Percentiles rank a stretch among this genome's conserved stretches.
Evolutionary conservation across 2,888 invertebrate genomes (phyloP).

Genomic region (Melanotus villosus): DNA sequence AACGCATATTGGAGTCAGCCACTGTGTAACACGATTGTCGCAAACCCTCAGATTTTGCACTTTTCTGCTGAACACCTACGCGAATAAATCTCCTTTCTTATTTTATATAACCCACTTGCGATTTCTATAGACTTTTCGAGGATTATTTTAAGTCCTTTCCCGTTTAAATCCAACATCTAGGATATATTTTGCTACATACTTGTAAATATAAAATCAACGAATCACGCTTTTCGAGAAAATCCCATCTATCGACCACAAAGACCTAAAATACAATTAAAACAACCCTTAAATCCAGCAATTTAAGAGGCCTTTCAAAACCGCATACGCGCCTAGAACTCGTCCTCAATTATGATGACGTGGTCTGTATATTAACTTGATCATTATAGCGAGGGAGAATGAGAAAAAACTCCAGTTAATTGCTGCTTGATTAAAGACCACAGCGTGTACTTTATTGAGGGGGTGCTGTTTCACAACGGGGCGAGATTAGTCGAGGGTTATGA

Average conservation of each 20-base stretch:
- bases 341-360: constrained; percentile 58
- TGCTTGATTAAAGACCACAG: constrained; percentile 68
- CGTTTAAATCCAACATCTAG: constrained; percentile 28
- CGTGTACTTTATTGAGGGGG: constrained; percentile 58
- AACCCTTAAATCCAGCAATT: constrained; percentile 40
- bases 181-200: constrained; percentile 16
- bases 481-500: constrained; percentile 53
- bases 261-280: constrained; percentile 37
- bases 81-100: constrained; percentile 54
- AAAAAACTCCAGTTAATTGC: constrained; percentile 66
- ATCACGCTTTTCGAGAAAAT: neutral
- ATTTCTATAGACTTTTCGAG: constrained; percentile 41
- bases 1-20: constrained; percentile 56
- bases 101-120: constrained; percentile 50
- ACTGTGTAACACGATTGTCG: constrained; percentile 59
- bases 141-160: constrained; percentile 42
- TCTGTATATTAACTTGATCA: constrained; percentile 64
- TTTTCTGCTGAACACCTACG: constrained; percentile 57
- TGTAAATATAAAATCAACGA: neutral
- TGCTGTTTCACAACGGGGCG: constrained; percentile 53
- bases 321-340: constrained; percentile 54
- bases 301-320: constrained; percentile 50
- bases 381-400: constrained; percentile 56
- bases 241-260: constrained; percentile 1
- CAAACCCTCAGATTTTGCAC: constrained; percentile 59